Conservation (phyloP, 2,888 invertebrate species). For the Disparrhopalites patrizii region DNA sequence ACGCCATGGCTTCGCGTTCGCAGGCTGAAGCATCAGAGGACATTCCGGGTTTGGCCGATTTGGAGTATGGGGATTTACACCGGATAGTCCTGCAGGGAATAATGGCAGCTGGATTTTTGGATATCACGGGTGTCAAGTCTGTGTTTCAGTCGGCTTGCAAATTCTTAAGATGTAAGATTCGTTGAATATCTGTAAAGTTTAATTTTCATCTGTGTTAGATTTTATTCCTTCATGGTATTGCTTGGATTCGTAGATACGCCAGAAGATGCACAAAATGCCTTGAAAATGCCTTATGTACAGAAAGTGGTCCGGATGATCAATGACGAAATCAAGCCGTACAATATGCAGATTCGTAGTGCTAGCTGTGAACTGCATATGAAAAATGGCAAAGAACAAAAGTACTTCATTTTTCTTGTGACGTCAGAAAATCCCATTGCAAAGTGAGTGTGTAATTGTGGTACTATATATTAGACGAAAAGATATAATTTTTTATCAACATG, state of each 20-base stretch:
- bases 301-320: constrained; percentile 44
- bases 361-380: constrained; percentile 44
- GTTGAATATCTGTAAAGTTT: neutral
- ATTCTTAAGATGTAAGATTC: constrained; percentile 10
- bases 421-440: constrained; percentile 45
- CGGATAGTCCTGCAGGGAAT: constrained; percentile 45
- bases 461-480: neutral
- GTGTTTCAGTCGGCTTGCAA: constrained; percentile 33
- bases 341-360: constrained; percentile 43
- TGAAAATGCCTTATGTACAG: constrained; percentile 36
- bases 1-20: too few species aligned
- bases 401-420: constrained; percentile 42
- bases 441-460: constrained; percentile 25
- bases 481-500: neutral
- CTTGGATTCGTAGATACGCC: constrained; percentile 8
- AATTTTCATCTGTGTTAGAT: neutral
- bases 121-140: constrained; percentile 43
- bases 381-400: too few species aligned
- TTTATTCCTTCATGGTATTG: too few species aligned
- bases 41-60: too few species aligned
- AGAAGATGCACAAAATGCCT: constrained; percentile 26
- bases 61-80: constrained; percentile 38
- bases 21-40: too few species aligned
- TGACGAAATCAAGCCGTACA: constrained; percentile 36
- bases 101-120: constrained; percentile 43